Base-by-base conservation (phyloP, 1,140 invertebrate species). In the Drosophila tristis region DNA sequence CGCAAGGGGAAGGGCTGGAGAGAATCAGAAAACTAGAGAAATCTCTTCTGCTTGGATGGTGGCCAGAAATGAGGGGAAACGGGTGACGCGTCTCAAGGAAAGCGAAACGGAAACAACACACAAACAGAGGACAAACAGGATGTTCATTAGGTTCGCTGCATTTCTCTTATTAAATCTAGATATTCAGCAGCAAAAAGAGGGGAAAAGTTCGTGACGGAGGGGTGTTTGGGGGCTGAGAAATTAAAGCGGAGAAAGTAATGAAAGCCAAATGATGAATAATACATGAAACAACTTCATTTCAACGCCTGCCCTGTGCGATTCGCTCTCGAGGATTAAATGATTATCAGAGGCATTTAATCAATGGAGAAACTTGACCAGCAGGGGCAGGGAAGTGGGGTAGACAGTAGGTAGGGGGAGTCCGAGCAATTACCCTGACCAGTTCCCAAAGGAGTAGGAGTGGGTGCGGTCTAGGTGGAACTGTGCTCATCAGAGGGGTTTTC, bases 141-240 rank as follows among this genome's bases (percentile, higher is more conserved):
- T 80, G 85, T 90, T 89, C 84, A 89, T 90, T 87, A 87, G 84
- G 84, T 79, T 87, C 79, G 76, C 64, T 89, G 79, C 78, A 82
- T 68, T 86, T 76, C 51, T 82, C 65, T 78, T 89, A 87, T 87
- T 87, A 82, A 87, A 79, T 87, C 84, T 71, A 67, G 79, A 87
- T 82, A 75, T 71, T 31, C 26, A 42, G 43, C 35, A 64, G 43
- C 50, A 11, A 29, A 4, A 13, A 13, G 35, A 39, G 35, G 35
- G 35, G 35, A 39, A 39, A 4, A 11, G 4, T 4, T 0, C 4
- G 35, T 13, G 11, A 4, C 11, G 3, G 9, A 11, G 35, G 35
- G 35, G 11, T 35, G 35, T 11, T 0, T 13, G 45, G 42, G 39
- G 53, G 45, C n/a, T 74, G 43, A 31, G 56, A 63, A 70, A 78